Evolutionary conservation across 2,113 vertebrate species (phyloP), one percentile per base, ranked within the genome.

Genomic region (Alexandromys fortis): DNA sequence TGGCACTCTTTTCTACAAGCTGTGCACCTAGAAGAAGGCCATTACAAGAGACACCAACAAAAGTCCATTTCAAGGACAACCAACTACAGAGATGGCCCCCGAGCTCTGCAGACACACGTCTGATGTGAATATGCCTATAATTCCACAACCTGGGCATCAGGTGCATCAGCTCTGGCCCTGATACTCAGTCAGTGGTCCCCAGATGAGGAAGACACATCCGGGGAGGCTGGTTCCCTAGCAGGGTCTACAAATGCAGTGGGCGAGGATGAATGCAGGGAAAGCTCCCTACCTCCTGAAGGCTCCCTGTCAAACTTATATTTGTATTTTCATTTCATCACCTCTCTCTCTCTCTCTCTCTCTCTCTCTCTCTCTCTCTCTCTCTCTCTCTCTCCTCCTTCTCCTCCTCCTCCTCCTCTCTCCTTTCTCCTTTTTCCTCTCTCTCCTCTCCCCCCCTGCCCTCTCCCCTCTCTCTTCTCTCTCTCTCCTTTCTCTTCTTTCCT

Each of bases 371-470:
- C 26, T 65, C 63, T 45, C 11, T n/a, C 14, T 52, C 11, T 9
- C 8, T 58, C 47, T 5, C n/a, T 33, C 7, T 52, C 8, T 42
- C 19, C 12, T n/a, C n/a, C n/a, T n/a, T n/a, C n/a, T n/a, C n/a
- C n/a, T 1, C 0, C n/a, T n/a, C 7, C 3, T 35, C 7, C 3
- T 9, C n/a, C 0, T 6, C 16, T 19, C 16, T 11, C 65, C 12
- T 3, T 0, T 35, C 21, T 8, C 8, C n/a, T n/a, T n/a, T n/a
- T n/a, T n/a, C 9, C 14, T 12, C 5, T 12, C 4, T 49, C 2
- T 30, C 65, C 13, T 9, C 21, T 21, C 0, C 3, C 22, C 4
- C 4, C 13, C 47, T 2, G 0, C 26, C 14, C 17, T 47, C 7
- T 9, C 38, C 9, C 26, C 38, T 12, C 9, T 49, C 10, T 12